A percentile compares a stretch with the other conserved stretches of the same genome.
These are phyloP conservation scores for Chaetodon trifasciatus DNA, from an alignment of 2,797 vertebrate genomes.

Conservation along the genomic window DNA sequence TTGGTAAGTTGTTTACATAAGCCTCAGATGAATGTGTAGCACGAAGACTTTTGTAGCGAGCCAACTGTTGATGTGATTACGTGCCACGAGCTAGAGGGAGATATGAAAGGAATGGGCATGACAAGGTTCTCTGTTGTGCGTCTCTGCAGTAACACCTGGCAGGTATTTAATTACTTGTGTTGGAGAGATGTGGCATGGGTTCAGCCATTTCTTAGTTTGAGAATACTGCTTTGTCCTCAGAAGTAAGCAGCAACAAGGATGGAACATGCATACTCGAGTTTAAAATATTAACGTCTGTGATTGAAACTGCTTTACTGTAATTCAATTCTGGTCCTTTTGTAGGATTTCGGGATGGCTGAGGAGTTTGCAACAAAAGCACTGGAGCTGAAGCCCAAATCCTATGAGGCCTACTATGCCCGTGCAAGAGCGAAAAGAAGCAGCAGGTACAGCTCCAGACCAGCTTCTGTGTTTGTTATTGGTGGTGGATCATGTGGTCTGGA, in stretches of 20 bases:
- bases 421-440: conserved; percentile 98
- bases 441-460: conserved; percentile 85
- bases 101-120: conserved; percentile 14
- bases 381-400: conserved; percentile 97
- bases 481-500: conserved; percentile 15
- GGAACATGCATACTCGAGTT: not conserved
- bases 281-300: too few relatives aligned
- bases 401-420: conserved; percentile 97
- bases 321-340: conserved; percentile 29
- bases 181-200: conserved; percentile 7
- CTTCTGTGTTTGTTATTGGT: not conserved
- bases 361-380: conserved; percentile 98
- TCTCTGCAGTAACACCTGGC: conserved; percentile 8
- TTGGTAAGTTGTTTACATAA: conserved; percentile 29
- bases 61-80: conserved; percentile 57
- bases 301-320: not conserved
- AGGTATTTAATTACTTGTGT: conserved; percentile 26
- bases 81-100: conserved; percentile 13
- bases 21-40: not conserved
- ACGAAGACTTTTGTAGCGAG: conserved; percentile 32
- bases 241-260: not conserved
- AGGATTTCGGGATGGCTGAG: conserved; percentile 99
- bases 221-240: conserved; percentile 20
- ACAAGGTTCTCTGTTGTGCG: conserved; percentile 13
- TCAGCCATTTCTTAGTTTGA: not conserved